Evolutionary conservation across 2,113 vertebrate genomes (phyloP).

Genomic region (Gadus chalcogrammus): DNA sequence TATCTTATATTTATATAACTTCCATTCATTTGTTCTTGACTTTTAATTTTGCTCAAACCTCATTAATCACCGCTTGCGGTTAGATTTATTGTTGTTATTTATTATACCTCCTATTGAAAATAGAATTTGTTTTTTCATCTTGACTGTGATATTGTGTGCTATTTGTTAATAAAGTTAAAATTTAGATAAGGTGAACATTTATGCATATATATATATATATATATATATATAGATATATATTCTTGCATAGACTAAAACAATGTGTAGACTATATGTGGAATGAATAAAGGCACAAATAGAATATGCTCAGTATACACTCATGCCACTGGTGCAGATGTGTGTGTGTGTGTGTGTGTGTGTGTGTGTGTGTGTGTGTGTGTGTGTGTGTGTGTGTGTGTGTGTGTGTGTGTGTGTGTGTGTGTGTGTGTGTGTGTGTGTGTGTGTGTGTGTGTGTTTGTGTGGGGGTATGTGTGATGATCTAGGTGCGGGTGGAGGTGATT

Average conservation of each 20-base stretch:
- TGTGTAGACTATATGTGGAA: too few relatives aligned
- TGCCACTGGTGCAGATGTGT: not conserved
- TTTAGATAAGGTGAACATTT: not conserved
- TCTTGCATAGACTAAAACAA: not conserved
- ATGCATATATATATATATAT: not conserved
- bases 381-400: slow-evolving; percentile 4
- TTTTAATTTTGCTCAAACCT: too few relatives aligned
- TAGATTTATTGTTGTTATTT: too few relatives aligned
- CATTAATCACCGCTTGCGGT: too few relatives aligned
- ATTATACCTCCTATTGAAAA: not conserved
- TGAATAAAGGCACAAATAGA: too few relatives aligned
- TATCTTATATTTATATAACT: too few relatives aligned
- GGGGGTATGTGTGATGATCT: not conserved
- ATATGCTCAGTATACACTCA: too few relatives aligned
- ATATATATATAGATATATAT: not conserved
- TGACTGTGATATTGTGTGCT: too few relatives aligned
- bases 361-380: slow-evolving; percentile 8
- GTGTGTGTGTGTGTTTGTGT: not conserved
- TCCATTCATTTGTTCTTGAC: too few relatives aligned
- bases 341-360: not conserved
- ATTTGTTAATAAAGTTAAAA: too few relatives aligned
- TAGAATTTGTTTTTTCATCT: not conserved
- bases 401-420: not conserved
- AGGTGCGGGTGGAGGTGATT: slow-evolving; percentile 4
- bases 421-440: not conserved